Percentiles rank a stretch among this genome's conserved stretches.
These are phyloP conservation scores for Ifrita kowaldi DNA, from an alignment of 2,113 vertebrate species.

Conservation along the genomic window DNA sequence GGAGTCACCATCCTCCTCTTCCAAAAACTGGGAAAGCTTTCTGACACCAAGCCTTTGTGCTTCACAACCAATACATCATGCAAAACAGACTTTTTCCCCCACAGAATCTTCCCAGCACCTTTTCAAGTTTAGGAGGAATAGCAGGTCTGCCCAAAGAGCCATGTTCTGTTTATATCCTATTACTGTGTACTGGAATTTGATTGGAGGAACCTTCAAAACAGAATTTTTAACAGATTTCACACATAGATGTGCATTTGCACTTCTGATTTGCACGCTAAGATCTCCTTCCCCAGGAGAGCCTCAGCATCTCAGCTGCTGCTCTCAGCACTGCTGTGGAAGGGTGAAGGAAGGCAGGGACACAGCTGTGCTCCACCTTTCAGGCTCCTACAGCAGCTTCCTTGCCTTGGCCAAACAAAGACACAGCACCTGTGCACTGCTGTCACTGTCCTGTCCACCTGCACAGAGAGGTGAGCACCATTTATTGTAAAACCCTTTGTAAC, in stretches of 20 bases:
- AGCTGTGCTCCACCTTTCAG: background rate
- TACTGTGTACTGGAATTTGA: background rate
- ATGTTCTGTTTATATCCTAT: background rate
- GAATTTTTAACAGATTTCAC: background rate
- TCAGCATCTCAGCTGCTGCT: background rate
- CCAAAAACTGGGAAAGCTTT: background rate
- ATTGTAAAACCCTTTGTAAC: conserved; percentile 63
- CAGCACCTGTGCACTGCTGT: conserved; percentile 42
- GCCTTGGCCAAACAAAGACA: conserved; percentile 17
- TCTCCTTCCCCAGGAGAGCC: background rate
- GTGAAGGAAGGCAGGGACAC: background rate
- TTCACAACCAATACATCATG: background rate
- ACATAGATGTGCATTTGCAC: background rate
- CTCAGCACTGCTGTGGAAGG: background rate
- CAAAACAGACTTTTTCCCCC: fast-evolving
- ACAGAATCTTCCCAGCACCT: background rate
- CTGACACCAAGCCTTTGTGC: background rate
- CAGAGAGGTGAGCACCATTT: conserved; percentile 32
- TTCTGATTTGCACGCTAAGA: background rate
- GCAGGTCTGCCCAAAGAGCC: background rate
- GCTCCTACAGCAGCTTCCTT: background rate
- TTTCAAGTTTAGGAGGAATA: background rate
- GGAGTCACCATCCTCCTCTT: background rate
- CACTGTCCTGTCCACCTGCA: conserved; percentile 31
- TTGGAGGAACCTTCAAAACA: background rate